Conservation (phyloP, 1,140 invertebrate genomes). For the Belonocnema kinseyi region DNA sequence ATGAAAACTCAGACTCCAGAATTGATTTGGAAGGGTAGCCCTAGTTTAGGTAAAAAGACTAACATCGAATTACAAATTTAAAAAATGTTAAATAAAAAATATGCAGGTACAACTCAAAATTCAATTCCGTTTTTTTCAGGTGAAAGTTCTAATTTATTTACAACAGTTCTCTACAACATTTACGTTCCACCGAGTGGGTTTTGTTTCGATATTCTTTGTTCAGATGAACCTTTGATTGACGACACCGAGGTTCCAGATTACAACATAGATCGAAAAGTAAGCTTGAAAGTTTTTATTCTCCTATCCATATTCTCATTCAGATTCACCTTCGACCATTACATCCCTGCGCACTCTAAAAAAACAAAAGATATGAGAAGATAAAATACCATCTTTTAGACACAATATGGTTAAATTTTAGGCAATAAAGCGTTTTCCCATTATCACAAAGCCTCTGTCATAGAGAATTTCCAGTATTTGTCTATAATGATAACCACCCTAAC, state of each 20-base stretch:
- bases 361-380: too few species aligned
- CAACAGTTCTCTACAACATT: conserved; percentile 84
- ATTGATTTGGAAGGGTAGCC: conserved; percentile 90
- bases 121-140: conserved; percentile 66
- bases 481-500: too few species aligned
- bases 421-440: too few species aligned
- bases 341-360: too few species aligned
- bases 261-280: conserved; percentile 83
- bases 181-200: conserved; percentile 79
- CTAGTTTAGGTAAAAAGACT: conserved; percentile 77
- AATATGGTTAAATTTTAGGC: too few species aligned
- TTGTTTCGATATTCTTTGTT: conserved; percentile 86
- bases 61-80: neutral
- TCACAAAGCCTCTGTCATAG: too few species aligned
- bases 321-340: too few species aligned
- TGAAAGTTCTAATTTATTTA: conserved; percentile 73
- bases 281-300: conserved; percentile 35
- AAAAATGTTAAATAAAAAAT: too few species aligned
- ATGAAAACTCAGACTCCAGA: conserved; percentile 83
- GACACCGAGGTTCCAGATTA: conserved; percentile 82
- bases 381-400: too few species aligned
- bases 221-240: conserved; percentile 88
- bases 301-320: too few species aligned
- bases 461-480: too few species aligned
- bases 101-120: neutral